Base-by-base conservation (phyloP, 2,888 invertebrate species). In the Pristionchus fissidentatus region DNA sequence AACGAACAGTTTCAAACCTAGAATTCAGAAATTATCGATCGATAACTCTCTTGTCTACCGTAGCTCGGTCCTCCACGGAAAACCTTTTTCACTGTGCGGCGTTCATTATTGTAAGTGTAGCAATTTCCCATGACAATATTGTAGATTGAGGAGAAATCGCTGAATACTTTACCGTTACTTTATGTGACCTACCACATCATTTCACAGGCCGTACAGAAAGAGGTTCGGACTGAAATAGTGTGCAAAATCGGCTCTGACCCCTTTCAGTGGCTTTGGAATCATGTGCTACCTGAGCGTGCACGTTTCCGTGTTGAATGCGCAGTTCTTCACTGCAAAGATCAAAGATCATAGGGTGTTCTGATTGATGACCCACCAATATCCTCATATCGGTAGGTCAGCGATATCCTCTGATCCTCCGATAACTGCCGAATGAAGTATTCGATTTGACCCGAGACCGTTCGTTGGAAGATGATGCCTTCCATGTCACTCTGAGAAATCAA, bases 1-100 rank as follows among this genome's bases (percentile, higher is more conserved):
- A n/a, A 79, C 38, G 57, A 79, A 79, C 3, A 79, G 57, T 79
- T 79, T 79, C 26, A 79, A 43, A 3, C 79, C 79, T 79, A 57
- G 2, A 79, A 79, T 1, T n/a, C 3, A 22, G n/a, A n/a, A n/a
- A 2, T 10, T 52, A 29, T 75, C 46, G 4, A 19, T 43, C n/a
- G 1, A 22, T 26, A 22, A 3, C 26, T 19, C 26, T 43, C 10
- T 5, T 46, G 32, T n/a, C 52, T 52, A 79, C 79, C 79, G 26
- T 79, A 57, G 35, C 57, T 79, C 15, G 79, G 79, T 29, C 79
- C 79, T 57, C 43, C 79, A n/a, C 79, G 32, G 57, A 29, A 57
- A 32, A 55, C 41, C 57, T 60, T 79, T 57, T 79, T 79, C 55
- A 60, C 79, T 29, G 55, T 46, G 41, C 79, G 55, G 26, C 26